Conservation (phyloP, 2,797 vertebrate genomes). For the Emys orbicularis region DNA sequence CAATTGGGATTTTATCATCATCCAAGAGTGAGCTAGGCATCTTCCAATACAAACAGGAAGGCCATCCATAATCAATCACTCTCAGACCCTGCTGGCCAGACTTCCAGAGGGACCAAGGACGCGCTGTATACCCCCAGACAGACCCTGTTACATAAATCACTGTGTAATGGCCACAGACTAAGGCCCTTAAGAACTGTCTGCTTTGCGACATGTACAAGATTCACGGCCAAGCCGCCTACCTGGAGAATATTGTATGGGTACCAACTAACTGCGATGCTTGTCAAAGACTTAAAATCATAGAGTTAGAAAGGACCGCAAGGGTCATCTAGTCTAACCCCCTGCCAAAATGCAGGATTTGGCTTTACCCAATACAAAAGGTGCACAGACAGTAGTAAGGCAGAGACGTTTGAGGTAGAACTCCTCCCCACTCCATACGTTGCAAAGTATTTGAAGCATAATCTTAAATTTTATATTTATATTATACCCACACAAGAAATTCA, state of each 20-base stretch:
- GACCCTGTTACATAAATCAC: background rate
- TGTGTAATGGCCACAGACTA: background rate
- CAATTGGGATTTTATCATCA: background rate
- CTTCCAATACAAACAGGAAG: background rate
- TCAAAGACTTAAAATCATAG: background rate
- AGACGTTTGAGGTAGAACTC: background rate
- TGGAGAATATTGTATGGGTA: background rate
- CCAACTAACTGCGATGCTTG: background rate
- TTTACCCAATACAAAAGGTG: background rate
- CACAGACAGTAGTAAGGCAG: background rate
- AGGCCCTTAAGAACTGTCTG: background rate
- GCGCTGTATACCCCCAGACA: background rate
- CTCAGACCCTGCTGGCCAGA: background rate
- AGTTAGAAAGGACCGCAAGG: background rate
- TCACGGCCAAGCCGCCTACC: background rate
- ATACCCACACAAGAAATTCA: background rate
- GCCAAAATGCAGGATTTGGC: background rate
- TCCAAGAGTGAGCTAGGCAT: background rate
- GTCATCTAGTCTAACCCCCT: background rate
- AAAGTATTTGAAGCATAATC: background rate
- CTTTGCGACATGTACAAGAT: too few relatives aligned
- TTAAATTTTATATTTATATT: background rate
- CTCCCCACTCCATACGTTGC: background rate
- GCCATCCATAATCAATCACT: background rate
- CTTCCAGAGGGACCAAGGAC: background rate